phyloP scores from a whole-genome alignment of 2,797 vertebrate genomes.

The Buphagus erythrorhynchus region DNA sequence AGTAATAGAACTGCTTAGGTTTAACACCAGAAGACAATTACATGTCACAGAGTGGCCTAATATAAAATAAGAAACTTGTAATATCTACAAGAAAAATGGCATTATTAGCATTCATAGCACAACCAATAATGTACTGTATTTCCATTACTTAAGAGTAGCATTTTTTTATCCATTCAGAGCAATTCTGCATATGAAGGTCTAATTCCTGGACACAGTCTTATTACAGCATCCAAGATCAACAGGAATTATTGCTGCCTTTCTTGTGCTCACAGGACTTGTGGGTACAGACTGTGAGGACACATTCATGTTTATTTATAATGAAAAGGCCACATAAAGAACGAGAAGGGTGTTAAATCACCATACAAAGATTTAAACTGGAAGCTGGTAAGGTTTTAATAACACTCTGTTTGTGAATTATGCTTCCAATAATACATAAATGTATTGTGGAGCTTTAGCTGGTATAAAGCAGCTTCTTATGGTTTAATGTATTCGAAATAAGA shows the following conservation, averaged over 20 bases:
- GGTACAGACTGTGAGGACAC: not conserved
- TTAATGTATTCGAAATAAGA: not conserved
- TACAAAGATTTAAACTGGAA: slow-evolving; percentile 29
- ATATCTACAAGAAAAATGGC: not conserved
- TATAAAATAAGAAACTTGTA: slow-evolving; percentile 26
- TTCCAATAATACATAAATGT: slow-evolving; percentile 22
- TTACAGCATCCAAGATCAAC: not conserved
- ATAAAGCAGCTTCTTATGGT: not conserved
- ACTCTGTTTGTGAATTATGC: not conserved
- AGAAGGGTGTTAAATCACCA: slow-evolving; percentile 6
- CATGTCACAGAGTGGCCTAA: not conserved
- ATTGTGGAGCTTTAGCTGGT: slow-evolving; percentile 2
- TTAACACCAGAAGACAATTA: slow-evolving; percentile 34
- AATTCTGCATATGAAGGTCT: not conserved
- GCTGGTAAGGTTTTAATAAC: slow-evolving; percentile 20
- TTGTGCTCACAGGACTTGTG: not conserved
- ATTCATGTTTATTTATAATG: not conserved
- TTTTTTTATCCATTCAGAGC: slow-evolving; percentile 20
- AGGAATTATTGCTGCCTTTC: not conserved
- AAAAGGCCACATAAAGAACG: slow-evolving; percentile 3
- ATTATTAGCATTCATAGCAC: slow-evolving; percentile 34
- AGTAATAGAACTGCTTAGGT: slow-evolving; percentile 8
- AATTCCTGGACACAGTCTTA: not conserved
- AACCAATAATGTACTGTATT: not conserved
- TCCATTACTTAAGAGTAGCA: not conserved